phyloP scores from a whole-genome alignment of 1,140 invertebrate genomes.

The Drosophila cardini region DNA sequence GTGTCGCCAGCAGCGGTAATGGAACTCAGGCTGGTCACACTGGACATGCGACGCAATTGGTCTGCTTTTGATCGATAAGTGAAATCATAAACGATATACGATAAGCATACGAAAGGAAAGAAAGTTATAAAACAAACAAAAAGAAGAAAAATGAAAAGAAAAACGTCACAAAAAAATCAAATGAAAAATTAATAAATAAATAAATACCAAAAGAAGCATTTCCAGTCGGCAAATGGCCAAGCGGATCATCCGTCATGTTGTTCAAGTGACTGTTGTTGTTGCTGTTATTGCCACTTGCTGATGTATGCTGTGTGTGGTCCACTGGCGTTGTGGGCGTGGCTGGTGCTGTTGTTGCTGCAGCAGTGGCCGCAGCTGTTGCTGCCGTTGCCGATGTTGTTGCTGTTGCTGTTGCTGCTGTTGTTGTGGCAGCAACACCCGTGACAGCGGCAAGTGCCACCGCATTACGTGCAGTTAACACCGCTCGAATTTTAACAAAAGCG shows the following conservation, averaged over 20 bases:
- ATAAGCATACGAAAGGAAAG: constrained; percentile 29
- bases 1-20: constrained; percentile 59
- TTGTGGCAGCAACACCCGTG: constrained; percentile 24
- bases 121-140: constrained; percentile 28
- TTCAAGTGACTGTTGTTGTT: constrained; percentile 30
- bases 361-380: constrained; percentile 13
- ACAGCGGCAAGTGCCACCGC: constrained; percentile 63
- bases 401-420: constrained; percentile 16
- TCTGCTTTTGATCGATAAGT: constrained; percentile 43
- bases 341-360: constrained; percentile 15
- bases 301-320: constrained; percentile 9
- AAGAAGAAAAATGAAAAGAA: constrained; percentile 29
- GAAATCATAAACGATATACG: constrained; percentile 41
- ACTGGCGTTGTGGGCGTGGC: constrained; percentile 7
- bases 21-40: constrained; percentile 62
- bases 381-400: constrained; percentile 28
- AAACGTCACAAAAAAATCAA: constrained; percentile 13
- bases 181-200: constrained; percentile 27
- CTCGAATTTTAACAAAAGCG: constrained; percentile 78
- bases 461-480: constrained; percentile 75
- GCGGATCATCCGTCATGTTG: constrained; percentile 64
- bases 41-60: constrained; percentile 79
- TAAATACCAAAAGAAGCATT: constrained; percentile 83
- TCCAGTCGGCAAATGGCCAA: constrained; percentile 80
- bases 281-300: constrained; percentile 35